Evolutionary conservation across 23 tunicate genomes (phyloP), one percentile per base, ranked within the genome.

Genomic region (Corella eumyota): DNA sequence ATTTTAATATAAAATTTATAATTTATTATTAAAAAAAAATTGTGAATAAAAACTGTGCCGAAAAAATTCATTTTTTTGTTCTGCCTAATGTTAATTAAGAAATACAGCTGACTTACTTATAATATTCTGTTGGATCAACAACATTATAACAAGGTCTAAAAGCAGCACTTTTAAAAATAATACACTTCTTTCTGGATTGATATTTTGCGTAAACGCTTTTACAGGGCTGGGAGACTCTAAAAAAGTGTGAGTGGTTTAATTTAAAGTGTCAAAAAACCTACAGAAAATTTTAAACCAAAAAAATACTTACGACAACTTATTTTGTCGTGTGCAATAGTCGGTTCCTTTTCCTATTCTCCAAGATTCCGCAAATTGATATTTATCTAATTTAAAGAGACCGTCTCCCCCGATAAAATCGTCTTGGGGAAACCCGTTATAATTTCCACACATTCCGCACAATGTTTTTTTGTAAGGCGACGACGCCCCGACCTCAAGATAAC

Each of bases 401-500:
- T 90, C 91, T 4, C 92, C 65, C 7, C 91, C 97, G 38, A 74
- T 74, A 52, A 81, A 81, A 50, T 90, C 91, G 61, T 90, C 97
- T 11, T 83, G 58, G 2, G 68, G 32, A 29, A 74, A 80, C 17
- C 92, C 97, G 70, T 90, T 90, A 45, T 60, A 90, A 50, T 90
- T 90, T 1, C 97, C 97, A 58, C 97, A 90, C 23, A 90, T 47
- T 29, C 97, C 97, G 55, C 91, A 80, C 32, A 80, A 54, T 1
- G 30, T 50, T 23, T 64, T 68, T 23, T 60, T 52, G 47, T 65
- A 73, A 9, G 6, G 28, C 25, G 63, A 25, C 30, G 88, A 53
- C 30, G 67, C 96, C 20, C 77, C 77, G n/a, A 80, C 65, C 52
- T 75, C 82, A 22, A 88, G 68, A 56, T 73, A 88, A 37, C 83